Evolutionary conservation across 2,113 vertebrate genomes (phyloP), one percentile per base, ranked within the genome.

Genomic region (Atlantisia rogersi): DNA sequence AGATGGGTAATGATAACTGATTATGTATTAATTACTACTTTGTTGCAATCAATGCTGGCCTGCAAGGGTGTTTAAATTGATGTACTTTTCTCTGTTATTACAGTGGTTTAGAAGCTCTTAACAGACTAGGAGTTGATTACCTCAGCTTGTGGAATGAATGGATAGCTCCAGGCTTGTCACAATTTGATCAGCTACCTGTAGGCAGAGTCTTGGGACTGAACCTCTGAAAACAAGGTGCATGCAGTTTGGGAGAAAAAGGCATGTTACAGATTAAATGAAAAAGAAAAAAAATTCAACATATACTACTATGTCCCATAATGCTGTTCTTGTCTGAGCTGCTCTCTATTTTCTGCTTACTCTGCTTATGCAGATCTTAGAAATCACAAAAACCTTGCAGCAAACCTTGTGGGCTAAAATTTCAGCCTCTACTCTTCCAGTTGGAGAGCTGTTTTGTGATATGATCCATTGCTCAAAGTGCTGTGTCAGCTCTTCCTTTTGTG

Each of bases 1-100:
- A 70, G 64, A 77, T 77, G 79, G 59, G 22, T 73, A 48, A 48
- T 1, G 13, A 56, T 86, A 81, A 67, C 40, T 63, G 35, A 68
- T 92, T 86, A 69, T 55, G 1, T 90, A 84, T 95, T 92, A 92
- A 78, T 94, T 91, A 75, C 19, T 88, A 25, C 37, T 78, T 90
- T 32, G 9, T 59, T 83, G 14, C 52, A 78, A 29, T 86, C 73
- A 48, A 0, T 83, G 40, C 68, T 83, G 60, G 22, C 25, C 56
- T 92, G 13, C 56, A 83, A 71, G 56, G 25, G 15, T 42, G 37
- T 80, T 88, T 94, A 60, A 75, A 55, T n/a, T 28, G 12, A n/a
- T 64, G 24, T 35, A 32, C n/a, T 74, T 86, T 83, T 50, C 24
- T 77, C 37, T 90, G 46, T 88, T 83, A 52, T 92, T 64, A 40